Evolutionary conservation across 2,113 vertebrate genomes (phyloP), one percentile per base, ranked within the genome.

Genomic region (Ceyx margarethae): DNA sequence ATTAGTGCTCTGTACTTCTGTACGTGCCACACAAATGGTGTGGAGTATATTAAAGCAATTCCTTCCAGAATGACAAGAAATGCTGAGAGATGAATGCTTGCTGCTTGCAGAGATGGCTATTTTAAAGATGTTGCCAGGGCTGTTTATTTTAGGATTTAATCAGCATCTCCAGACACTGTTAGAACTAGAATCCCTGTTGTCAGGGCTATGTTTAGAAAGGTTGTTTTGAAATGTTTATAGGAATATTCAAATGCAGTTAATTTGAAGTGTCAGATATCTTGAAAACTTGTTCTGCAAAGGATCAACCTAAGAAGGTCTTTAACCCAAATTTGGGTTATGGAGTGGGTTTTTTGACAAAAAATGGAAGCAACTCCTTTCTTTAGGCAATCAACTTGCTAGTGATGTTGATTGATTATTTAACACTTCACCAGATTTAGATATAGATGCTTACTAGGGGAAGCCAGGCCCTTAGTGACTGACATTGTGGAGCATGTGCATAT

Each of bases 361-460:
- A 8, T 11, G 10, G 23, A 48, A 42, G 25, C 13, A 65, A 22
- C 5, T 40, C 25, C 7, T 75, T 79, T 68, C 21, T 58, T 35
- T 31, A 71, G 33, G 3, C 7, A 51, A 9, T 5, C 11, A 33
- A 2, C 1, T 0, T 33, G 7, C 28, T 85, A 23, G 25, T 53
- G n/a, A 6, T 65, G 7, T 29, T 76, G 50, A 53, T 5, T 42
- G 69, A 31, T 58, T 9, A 25, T 58, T 28, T 43, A 68, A 46
- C 3, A 5, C 8, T 72, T 46, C 15, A 13, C n/a, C 13, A 1
- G 56, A 18, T 78, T 58, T 67, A 57, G 29, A 9, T 60, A 51
- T 7, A 64, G 33, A 25, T 21, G 15, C 13, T 68, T 67, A 19
- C 48, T 46, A 16, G 31, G 20, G 28, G 17, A 89, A 81, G 28